Evolutionary conservation across 2,888 invertebrate genomes (phyloP).

Genomic region (Octodonta nipae): DNA sequence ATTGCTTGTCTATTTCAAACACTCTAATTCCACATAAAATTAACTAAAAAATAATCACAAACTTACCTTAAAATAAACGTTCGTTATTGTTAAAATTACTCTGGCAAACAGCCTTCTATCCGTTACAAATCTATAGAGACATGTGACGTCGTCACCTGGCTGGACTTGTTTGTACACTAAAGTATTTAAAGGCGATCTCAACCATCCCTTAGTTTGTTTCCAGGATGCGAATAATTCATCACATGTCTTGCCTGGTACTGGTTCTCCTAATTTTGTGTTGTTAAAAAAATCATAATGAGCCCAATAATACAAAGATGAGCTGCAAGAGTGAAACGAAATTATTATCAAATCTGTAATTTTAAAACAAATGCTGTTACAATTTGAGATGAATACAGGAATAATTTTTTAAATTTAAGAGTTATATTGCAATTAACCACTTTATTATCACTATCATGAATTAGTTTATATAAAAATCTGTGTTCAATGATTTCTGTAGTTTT

Average conservation of each 20-base stretch:
- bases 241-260: slow-evolving; percentile 66
- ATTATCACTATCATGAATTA: no score
- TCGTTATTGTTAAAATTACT: slow-evolving; percentile 62
- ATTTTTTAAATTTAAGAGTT: no score
- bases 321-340: slow-evolving; percentile 30
- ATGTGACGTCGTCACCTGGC: slow-evolving; percentile 62
- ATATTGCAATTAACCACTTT: no score
- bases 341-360: no score
- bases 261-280: slow-evolving; percentile 73
- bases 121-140: slow-evolving; percentile 71
- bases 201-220: slow-evolving; percentile 60
- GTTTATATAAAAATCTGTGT: no score
- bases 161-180: slow-evolving; percentile 68
- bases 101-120: slow-evolving; percentile 69
- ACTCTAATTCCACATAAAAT: no score
- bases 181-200: slow-evolving; percentile 75
- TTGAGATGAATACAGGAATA: no score
- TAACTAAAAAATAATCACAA: no score
- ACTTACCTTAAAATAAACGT: slow-evolving; percentile 67
- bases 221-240: slow-evolving; percentile 81
- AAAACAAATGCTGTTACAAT: no score
- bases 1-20: no score
- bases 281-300: slow-evolving; percentile 90
- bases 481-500: no score
- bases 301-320: slow-evolving; percentile 86